Evolutionary conservation across 2,797 vertebrate genomes (phyloP).

Genomic region (Bothrops alternatus): DNA sequence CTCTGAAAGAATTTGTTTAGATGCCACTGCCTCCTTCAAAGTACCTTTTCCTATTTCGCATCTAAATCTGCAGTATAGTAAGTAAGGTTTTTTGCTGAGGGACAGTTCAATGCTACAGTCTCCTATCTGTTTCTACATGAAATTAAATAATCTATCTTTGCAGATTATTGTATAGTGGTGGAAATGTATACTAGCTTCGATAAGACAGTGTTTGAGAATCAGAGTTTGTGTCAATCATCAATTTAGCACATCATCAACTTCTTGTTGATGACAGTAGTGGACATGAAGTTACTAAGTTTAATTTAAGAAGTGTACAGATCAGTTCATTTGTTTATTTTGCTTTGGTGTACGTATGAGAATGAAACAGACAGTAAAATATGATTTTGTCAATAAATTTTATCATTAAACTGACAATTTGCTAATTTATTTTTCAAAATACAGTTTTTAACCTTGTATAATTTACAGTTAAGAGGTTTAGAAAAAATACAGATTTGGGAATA

Average conservation of each 20-base stretch:
- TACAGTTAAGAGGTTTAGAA: background rate
- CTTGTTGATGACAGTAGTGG: slow-evolving; percentile 48
- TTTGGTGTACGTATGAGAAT: background rate
- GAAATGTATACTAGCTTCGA: slow-evolving; percentile 14
- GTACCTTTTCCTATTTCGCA: background rate
- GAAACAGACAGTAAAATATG: slow-evolving; percentile 18
- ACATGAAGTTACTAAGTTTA: slow-evolving; percentile 67
- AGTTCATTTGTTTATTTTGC: slow-evolving; percentile 56
- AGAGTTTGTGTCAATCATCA: slow-evolving; percentile 31
- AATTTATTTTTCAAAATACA: background rate
- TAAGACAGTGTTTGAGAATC: slow-evolving; percentile 38
- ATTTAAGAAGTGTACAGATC: slow-evolving; percentile 51
- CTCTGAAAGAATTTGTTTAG: background rate
- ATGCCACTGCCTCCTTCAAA: background rate
- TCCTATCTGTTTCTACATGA: slow-evolving; percentile 1
- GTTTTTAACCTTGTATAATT: background rate
- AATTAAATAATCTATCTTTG: background rate
- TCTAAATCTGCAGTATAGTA: accelerated
- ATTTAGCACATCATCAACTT: slow-evolving; percentile 52
- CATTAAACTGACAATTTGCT: slow-evolving; percentile 16
- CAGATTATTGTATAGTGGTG: slow-evolving; percentile 20
- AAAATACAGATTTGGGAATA: background rate
- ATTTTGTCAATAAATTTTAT: slow-evolving; percentile 27
- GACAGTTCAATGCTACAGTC: background rate
- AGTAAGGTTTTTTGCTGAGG: background rate